Base-by-base conservation (phyloP, 2,113 vertebrate genomes). In the Potamarius usumacintae region DNA sequence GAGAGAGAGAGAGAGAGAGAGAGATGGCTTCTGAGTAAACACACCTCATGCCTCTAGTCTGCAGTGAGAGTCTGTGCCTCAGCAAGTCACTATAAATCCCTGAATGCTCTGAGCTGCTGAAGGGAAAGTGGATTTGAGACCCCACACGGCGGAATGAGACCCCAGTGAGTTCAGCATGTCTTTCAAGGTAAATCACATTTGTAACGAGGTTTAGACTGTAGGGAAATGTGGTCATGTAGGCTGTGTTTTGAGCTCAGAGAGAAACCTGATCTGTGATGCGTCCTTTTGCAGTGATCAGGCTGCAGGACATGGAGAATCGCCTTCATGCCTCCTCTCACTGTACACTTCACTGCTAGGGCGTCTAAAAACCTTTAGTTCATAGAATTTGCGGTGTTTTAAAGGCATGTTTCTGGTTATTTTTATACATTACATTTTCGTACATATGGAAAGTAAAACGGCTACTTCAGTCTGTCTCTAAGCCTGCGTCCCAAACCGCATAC, bases 161-260 rank as follows among this genome's bases (percentile, higher is more conserved):
- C 92, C 91, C 87, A 82, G 17, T 95, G 92, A 94, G 82, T 89
- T 89, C 92, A 90, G 86, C 83, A 95, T 96, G 95, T 96, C 95
- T 90, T 95, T 96, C 84, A 96, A 95, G 95, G 95, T 96, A 95
- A 95, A 86, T 62, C 30, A 22, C 65, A 57, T 71, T 27, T 55
- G 52, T 15, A 82, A 9, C 48, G 18, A 71, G 27, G 30, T 81
- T 67, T 52, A 27, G 17, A 42, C 20, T 63, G 52, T 1, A 42
- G n/a, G 65, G 65, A 4, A 74, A 60, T 60, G 4, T 60, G 79
- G 27, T 42, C 17, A 0, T 60, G 52, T 18, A 9, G 74, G 10
- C 5, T 57, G 77, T 60, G 11, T 34, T 58, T 22, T 30, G 1
- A n/a, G 11, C 20, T 18, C 48, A 8, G n/a, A 17, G 3, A 67